Evolutionary conservation across 2,888 invertebrate genomes (phyloP).

Genomic region (Cephus pulcher): DNA sequence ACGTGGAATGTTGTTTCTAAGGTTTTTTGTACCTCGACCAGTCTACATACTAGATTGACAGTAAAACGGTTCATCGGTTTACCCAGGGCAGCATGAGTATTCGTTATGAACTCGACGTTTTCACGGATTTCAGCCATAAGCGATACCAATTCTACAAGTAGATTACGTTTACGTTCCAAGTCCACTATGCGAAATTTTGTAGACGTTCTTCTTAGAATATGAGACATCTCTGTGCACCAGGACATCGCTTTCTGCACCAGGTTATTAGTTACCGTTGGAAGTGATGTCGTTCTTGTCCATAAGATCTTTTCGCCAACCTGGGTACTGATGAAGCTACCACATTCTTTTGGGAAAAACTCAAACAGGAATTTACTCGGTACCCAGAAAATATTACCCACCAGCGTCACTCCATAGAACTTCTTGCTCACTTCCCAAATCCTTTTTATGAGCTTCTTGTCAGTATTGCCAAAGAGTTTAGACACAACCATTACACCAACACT

Average conservation of each 20-base stretch:
- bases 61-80: constrained; percentile 83
- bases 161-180: constrained; percentile 61
- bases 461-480: constrained; percentile 79
- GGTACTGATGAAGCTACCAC: constrained; percentile 38
- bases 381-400: constrained; percentile 87
- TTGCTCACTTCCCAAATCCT: constrained; percentile 80
- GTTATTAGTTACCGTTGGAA: constrained; percentile 56
- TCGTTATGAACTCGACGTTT: constrained; percentile 73
- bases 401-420: constrained; percentile 82
- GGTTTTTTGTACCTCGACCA: constrained; percentile 84
- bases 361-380: constrained; percentile 85
- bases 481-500: constrained; percentile 78
- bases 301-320: constrained; percentile 58
- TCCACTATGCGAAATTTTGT: constrained; percentile 47
- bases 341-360: constrained; percentile 71
- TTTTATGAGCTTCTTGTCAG: constrained; percentile 82
- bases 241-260: constrained; percentile 69
- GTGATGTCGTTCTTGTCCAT: constrained; percentile 42
- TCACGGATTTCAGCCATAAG: constrained; percentile 67
- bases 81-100: constrained; percentile 76
- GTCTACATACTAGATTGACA: constrained; percentile 80
- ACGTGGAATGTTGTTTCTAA: constrained; percentile 78
- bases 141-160: constrained; percentile 70
- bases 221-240: constrained; percentile 63
- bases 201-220: constrained; percentile 73